Percentiles rank a stretch among this genome's conserved stretches.
Evolutionary conservation across 2,888 invertebrate genomes (phyloP).

Genomic region (Tineola bisselliella): DNA sequence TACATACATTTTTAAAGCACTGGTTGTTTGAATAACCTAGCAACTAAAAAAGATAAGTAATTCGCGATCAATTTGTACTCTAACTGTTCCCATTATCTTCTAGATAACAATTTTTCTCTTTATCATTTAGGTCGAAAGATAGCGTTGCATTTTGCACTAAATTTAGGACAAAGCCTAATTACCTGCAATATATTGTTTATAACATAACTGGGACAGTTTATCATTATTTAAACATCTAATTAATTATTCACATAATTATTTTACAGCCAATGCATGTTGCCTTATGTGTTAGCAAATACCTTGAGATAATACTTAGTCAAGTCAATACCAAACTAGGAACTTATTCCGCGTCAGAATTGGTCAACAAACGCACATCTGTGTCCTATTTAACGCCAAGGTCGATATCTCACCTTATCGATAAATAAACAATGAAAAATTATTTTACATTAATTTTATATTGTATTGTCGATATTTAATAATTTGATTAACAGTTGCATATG

Average conservation of each 20-base stretch:
- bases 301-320: background rate
- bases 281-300: background rate
- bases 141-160: background rate
- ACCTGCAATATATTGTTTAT: no score
- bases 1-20: no score
- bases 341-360: slow-evolving; percentile 29
- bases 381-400: slow-evolving; percentile 44
- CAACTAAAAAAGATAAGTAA: no score
- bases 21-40: no score
- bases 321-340: background rate
- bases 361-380: slow-evolving; percentile 38
- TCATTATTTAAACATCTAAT: background rate
- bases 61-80: no score
- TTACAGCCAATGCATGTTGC: background rate
- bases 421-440: background rate
- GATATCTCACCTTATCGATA: slow-evolving; percentile 16
- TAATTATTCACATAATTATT: background rate
- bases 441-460: background rate
- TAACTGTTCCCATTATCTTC: background rate
- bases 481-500: no score
- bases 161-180: background rate
- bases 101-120: background rate
- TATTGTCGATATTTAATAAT: background rate
- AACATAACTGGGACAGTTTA: no score
- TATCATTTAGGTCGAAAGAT: background rate